phyloP scores from a whole-genome alignment of 2,888 invertebrate genomes.

The Terebella lapidaria region DNA sequence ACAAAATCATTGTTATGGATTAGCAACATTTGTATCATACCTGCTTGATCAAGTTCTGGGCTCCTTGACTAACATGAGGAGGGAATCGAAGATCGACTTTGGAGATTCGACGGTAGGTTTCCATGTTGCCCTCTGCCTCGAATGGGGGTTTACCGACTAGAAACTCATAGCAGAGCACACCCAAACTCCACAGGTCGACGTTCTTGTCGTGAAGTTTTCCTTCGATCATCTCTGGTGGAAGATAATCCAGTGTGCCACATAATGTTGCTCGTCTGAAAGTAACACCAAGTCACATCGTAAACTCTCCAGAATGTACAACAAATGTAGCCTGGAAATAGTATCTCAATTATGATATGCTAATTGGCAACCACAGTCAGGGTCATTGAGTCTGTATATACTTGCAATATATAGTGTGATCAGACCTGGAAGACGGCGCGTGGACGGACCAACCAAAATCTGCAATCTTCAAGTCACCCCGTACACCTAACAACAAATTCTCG shows the following conservation, averaged over 20 bases:
- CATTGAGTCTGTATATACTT: too few species aligned
- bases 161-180: slow-evolving; percentile 90
- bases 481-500: slow-evolving; percentile 83
- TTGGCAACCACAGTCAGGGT: too few species aligned
- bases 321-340: too few species aligned
- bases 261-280: slow-evolving; percentile 82
- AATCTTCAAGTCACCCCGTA: slow-evolving; percentile 82
- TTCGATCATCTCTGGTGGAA: slow-evolving; percentile 94
- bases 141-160: slow-evolving; percentile 92
- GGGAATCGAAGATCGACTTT: slow-evolving; percentile 55
- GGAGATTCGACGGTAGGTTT: slow-evolving; percentile 55
- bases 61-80: slow-evolving; percentile 48
- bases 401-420: too few species aligned
- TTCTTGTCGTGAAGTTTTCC: slow-evolving; percentile 78
- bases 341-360: too few species aligned
- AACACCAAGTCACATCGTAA: too few species aligned
- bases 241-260: slow-evolving; percentile 91
- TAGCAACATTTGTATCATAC: slow-evolving; percentile 33
- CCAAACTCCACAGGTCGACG: slow-evolving; percentile 88
- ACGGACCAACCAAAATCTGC: slow-evolving; percentile 99
- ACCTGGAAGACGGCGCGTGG: slow-evolving; percentile 81
- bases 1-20: background rate
- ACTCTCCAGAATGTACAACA: too few species aligned
- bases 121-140: slow-evolving; percentile 61
- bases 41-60: slow-evolving; percentile 54